Evolutionary conservation across 2,113 vertebrate species (phyloP).

Genomic region (Brachypteracias leptosomus): DNA sequence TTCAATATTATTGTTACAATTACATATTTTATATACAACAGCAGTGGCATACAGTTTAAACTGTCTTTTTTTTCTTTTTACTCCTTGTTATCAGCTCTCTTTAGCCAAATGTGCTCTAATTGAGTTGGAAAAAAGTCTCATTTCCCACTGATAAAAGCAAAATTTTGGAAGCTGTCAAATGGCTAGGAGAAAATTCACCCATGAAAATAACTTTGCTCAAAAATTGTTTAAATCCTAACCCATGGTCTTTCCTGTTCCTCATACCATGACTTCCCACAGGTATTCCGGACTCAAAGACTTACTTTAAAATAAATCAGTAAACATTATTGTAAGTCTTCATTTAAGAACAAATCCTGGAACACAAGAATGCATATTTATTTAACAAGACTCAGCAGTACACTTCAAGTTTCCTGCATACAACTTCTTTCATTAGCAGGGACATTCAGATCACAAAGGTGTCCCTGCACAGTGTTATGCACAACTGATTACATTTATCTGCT

Average conservation of each 20-base stretch:
- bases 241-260: background rate
- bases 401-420: background rate
- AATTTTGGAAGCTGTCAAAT: background rate
- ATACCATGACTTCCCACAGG: background rate
- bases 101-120: background rate
- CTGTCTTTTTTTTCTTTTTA: background rate
- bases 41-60: background rate
- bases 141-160: background rate
- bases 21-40: background rate
- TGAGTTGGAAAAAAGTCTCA: background rate
- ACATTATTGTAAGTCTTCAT: background rate
- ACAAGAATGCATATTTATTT: background rate
- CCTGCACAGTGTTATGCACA: background rate
- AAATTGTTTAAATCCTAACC: background rate
- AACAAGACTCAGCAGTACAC: background rate
- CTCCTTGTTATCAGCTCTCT: background rate
- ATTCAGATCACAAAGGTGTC: background rate
- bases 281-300: background rate
- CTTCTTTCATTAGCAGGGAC: background rate
- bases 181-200: background rate
- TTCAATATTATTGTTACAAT: background rate
- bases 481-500: background rate
- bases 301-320: constrained; percentile 20
- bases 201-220: background rate
- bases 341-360: background rate